Conservation (phyloP, 1,140 invertebrate species). For the Stegodyphus mimosarum region DNA sequence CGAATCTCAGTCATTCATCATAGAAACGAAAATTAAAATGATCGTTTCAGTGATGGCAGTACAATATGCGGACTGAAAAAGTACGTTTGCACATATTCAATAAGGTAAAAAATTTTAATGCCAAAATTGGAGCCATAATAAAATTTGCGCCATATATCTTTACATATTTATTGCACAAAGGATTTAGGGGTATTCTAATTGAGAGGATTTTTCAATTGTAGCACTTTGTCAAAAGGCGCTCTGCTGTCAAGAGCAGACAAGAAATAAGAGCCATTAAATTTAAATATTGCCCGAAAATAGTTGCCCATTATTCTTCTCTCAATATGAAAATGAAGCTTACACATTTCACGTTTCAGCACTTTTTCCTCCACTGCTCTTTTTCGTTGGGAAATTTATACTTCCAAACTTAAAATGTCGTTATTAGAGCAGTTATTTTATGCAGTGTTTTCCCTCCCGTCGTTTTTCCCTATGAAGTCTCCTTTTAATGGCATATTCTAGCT, state of each 20-base stretch:
- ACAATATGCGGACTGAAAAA: no score
- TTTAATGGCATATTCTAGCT: background rate
- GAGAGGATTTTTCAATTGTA: slow-evolving; percentile 3
- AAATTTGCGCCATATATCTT: no score
- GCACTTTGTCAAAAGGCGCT: slow-evolving; percentile 29
- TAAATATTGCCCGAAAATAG: slow-evolving; percentile 21
- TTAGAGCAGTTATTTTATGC: no score
- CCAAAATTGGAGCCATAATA: no score
- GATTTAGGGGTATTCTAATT: slow-evolving; percentile 10
- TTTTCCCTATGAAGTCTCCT: background rate
- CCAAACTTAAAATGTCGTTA: no score
- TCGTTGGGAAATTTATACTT: no score
- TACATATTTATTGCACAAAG: slow-evolving; percentile 30
- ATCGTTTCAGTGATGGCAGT: no score
- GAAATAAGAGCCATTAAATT: slow-evolving; percentile 38
- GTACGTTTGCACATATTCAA: no score
- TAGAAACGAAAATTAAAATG: no score
- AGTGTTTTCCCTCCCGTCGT: no score
- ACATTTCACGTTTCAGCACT: background rate
- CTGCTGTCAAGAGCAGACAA: slow-evolving; percentile 33
- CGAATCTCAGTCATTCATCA: no score
- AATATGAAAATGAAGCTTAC: background rate
- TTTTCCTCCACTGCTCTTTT: background rate
- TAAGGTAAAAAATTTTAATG: no score
- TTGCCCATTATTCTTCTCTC: background rate